Percentiles rank a stretch among this genome's conserved stretches.
These are phyloP conservation scores for Ariolimax columbianus DNA, from an alignment of 2,888 invertebrate species.

Conservation along the genomic window DNA sequence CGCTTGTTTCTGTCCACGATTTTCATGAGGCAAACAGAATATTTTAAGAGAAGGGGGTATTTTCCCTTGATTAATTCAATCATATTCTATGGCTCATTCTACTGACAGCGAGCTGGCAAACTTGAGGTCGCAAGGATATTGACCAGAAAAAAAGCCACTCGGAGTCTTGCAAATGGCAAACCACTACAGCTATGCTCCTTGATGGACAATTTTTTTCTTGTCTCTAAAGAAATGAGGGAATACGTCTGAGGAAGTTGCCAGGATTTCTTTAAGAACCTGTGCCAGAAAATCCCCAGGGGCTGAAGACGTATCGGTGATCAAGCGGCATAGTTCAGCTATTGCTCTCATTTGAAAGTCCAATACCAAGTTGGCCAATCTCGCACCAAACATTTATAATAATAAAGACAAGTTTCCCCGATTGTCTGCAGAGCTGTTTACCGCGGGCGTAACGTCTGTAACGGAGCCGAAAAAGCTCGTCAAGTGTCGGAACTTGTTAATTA, in stretches of 20 bases:
- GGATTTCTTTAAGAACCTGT: slow-evolving; percentile 28
- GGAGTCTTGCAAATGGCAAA: slow-evolving; percentile 18
- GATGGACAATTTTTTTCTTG: neutral
- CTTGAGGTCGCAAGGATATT: neutral
- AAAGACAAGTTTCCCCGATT: slow-evolving; percentile 48
- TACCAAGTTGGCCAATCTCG: slow-evolving; percentile 46
- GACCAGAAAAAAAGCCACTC: neutral
- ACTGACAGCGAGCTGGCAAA: slow-evolving; percentile 14
- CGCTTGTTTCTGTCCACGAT: neutral
- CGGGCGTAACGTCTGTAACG: slow-evolving; percentile 40
- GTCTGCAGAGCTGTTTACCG: slow-evolving; percentile 44
- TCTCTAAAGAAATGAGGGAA: neutral
- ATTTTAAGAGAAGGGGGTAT: neutral
- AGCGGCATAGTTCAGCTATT: slow-evolving; percentile 44
- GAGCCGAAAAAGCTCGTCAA: slow-evolving; percentile 35
- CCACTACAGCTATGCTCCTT: slow-evolving; percentile 11
- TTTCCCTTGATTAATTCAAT: slow-evolving; percentile 23
- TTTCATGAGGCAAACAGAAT: slow-evolving; percentile 11
- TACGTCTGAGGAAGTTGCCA: slow-evolving; percentile 17
- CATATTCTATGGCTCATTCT: slow-evolving; percentile 1
- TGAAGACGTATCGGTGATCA: slow-evolving; percentile 46
- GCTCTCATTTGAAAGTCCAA: slow-evolving; percentile 51
- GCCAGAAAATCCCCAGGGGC: slow-evolving; percentile 23
- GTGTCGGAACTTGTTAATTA: slow-evolving; percentile 48
- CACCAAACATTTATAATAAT: slow-evolving; percentile 50